Conservation (phyloP, 2,797 vertebrate species). For the Silurus lanzhouensis region DNA sequence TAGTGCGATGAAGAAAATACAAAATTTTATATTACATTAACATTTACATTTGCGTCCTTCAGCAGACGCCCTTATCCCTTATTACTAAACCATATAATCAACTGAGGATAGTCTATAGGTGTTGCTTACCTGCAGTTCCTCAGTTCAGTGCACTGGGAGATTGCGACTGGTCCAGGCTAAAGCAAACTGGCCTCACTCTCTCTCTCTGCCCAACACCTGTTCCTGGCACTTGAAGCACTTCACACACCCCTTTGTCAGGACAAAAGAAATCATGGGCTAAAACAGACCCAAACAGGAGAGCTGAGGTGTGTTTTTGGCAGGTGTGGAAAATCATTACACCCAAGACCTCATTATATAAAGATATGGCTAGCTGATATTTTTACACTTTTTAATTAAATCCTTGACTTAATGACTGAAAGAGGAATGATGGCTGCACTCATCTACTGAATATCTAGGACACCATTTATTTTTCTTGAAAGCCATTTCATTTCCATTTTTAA, state of each 20-base stretch:
- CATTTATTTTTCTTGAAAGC: not conserved
- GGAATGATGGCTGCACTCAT: not conserved
- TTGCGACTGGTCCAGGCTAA: constrained; percentile 53
- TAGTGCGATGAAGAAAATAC: not conserved
- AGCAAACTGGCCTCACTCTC: constrained; percentile 31
- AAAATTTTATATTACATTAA: not conserved
- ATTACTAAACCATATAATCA: not conserved
- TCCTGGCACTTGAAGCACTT: constrained; percentile 65
- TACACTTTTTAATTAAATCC: constrained; percentile 11
- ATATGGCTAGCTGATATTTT: constrained; percentile 1
- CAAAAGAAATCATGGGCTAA: constrained; percentile 60
- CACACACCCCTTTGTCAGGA: constrained; percentile 69
- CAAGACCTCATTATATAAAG: constrained; percentile 4
- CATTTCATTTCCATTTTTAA: not conserved
- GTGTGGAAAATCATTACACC: constrained; percentile 43
- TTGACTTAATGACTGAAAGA: not conserved
- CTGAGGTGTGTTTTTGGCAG: constrained; percentile 74
- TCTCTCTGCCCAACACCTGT: constrained; percentile 67
- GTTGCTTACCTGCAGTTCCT: constrained; percentile 66
- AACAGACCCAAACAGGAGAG: constrained; percentile 63
- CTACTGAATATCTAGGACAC: not conserved
- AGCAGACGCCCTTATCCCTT: too few species aligned
- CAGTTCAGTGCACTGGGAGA: constrained; percentile 51
- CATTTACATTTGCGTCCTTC: too few species aligned
- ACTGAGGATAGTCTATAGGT: constrained; percentile 42